Percentiles rank a stretch among this genome's conserved stretches.
Evolutionary conservation across 2,113 vertebrate genomes (phyloP).

Genomic region (Amblyornis subalaris): DNA sequence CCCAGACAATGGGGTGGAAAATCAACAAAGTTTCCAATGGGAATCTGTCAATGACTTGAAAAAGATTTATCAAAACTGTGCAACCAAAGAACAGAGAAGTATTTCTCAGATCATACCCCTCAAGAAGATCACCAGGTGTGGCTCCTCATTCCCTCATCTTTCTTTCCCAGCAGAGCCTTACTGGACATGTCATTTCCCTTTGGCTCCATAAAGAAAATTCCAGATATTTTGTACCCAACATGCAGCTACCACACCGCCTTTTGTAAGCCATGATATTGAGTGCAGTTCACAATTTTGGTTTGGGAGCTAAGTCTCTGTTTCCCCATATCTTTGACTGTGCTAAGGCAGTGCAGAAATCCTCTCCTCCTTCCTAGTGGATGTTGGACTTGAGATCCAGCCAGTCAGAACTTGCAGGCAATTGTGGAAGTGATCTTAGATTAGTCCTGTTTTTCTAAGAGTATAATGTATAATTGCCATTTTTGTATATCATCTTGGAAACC

Average conservation of each 20-base stretch:
- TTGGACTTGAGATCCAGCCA: neutral
- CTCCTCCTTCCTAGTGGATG: neutral
- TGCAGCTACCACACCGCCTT: neutral
- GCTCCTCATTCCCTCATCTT: neutral
- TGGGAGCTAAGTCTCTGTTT: neutral
- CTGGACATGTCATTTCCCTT: neutral
- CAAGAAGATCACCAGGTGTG: neutral
- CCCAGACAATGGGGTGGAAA: neutral
- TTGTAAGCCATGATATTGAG: neutral
- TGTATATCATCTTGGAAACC: neutral
- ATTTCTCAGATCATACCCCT: neutral
- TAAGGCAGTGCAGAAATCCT: neutral
- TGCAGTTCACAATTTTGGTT: neutral
- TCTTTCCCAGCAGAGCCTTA: neutral
- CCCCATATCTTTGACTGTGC: neutral
- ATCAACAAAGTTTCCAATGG: neutral
- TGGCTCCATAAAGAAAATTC: neutral
- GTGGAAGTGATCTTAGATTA: neutral
- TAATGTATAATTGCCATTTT: neutral
- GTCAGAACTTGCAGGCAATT: neutral
- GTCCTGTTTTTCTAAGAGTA: neutral
- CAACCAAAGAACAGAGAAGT: neutral
- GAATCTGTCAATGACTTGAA: accelerated
- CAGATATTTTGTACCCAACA: neutral
- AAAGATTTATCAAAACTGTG: neutral